Base-by-base conservation (phyloP, 2,113 vertebrate genomes). In the Lycaon pictus region DNA sequence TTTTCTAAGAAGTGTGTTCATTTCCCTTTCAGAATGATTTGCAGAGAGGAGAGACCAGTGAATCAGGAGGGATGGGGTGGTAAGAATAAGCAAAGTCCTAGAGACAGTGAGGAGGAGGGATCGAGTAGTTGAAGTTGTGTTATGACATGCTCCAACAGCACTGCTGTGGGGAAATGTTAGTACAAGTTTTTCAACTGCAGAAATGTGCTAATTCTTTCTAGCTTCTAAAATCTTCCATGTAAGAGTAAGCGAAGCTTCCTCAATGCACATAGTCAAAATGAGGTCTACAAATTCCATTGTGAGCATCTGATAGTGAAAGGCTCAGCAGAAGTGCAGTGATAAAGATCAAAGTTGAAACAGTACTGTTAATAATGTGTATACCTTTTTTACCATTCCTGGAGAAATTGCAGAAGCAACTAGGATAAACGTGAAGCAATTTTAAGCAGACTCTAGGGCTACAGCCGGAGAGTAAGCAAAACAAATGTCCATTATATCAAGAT, bases 401-500 rank as follows among this genome's bases (percentile, higher is more conserved):
- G 79, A 92, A 95, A 87, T 74, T 53, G 0, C 82, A 90, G 95
- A 83, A 89, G 67, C 77, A 74, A 79, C 65, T 8, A 96, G 86
- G 62, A 89, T 86, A 88, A 90, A 90, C 0, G 37, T 16, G 86
- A 62, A 91, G 67, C 95, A 93, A 74, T 63, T 13, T 27, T 89
- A 85, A 89, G n/a, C 79, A 89, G 82, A 95, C 92, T 62, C 60
- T 58, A 92, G 86, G 77, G 51, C 93, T 89, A 62, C 51, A 77
- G 88, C 12, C 86, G 74, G 82, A 72, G 37, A 83, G 67, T 69
- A 90, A 95, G 62, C 80, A 96, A 97, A 97, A 96, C 96, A 97
- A 96, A 93, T 81, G 62, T 79, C 90, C 80, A 77, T 92, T 92
- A 84, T 76, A 87, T 95, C 87, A 93, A 93, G 93, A 96, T 90